Percentiles rank a stretch among this genome's conserved stretches.
Evolutionary conservation across 1,140 invertebrate genomes (phyloP).

Genomic region (Dendrolimus punctatus): DNA sequence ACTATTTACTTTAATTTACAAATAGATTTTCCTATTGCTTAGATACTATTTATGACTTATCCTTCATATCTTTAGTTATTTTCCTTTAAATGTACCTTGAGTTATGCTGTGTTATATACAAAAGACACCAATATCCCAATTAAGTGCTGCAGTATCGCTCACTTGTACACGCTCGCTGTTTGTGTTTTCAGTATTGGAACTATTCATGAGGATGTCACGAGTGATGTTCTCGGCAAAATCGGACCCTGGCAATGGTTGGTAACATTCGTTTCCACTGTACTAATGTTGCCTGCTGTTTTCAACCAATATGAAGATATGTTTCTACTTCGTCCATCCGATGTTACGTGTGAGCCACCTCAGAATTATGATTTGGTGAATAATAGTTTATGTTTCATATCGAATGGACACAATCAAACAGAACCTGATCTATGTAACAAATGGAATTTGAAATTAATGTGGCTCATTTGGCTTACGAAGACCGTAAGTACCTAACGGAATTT

Average conservation of each 20-base stretch:
- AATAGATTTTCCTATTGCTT: too few relatives aligned
- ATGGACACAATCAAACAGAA: slow-evolving; percentile 25
- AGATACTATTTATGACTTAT: too few relatives aligned
- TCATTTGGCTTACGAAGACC: slow-evolving; percentile 44
- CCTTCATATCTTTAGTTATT: too few relatives aligned
- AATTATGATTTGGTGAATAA: slow-evolving; percentile 19
- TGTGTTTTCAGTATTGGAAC: slow-evolving; percentile 48
- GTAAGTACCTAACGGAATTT: slow-evolving; percentile 20
- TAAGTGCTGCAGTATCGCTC: too few relatives aligned
- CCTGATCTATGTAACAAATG: slow-evolving; percentile 32
- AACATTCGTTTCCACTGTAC: slow-evolving; percentile 30
- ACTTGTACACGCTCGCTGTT: slow-evolving; percentile 1
- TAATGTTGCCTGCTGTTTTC: slow-evolving; percentile 34
- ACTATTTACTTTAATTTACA: too few relatives aligned
- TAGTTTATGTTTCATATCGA: slow-evolving; percentile 31
- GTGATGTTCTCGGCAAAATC: slow-evolving; percentile 49
- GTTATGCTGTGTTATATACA: too few relatives aligned
- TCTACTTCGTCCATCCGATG: slow-evolving; percentile 26
- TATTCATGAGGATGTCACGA: slow-evolving; percentile 54
- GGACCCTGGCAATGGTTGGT: slow-evolving; percentile 56
- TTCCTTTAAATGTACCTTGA: too few relatives aligned
- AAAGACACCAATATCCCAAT: too few relatives aligned
- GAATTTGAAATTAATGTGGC: slow-evolving; percentile 40
- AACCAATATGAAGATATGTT: slow-evolving; percentile 48
- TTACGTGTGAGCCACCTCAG: slow-evolving; percentile 27